These are phyloP conservation scores for Chrysomallon squamiferum DNA, from an alignment of 1,140 invertebrate genomes.

Conservation along the genomic window DNA sequence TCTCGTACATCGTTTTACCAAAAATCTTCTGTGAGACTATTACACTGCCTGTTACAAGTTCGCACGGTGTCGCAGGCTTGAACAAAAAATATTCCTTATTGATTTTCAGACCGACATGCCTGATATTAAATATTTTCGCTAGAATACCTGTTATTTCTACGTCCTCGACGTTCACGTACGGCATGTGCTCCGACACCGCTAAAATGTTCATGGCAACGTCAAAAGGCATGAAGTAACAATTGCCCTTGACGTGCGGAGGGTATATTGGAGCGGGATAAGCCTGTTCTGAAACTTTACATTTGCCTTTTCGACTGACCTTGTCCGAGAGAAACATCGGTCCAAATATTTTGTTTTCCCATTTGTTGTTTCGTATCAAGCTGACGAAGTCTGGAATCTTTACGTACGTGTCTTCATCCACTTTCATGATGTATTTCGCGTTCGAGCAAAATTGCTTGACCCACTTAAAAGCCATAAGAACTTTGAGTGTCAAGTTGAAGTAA, in stretches of 20 bases:
- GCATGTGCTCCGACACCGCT: slow-evolving; percentile 43
- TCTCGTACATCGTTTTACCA: too few species aligned
- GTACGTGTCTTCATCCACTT: slow-evolving; percentile 66
- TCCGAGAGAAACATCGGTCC: not conserved
- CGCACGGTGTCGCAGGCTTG: too few species aligned
- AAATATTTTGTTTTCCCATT: slow-evolving; percentile 4
- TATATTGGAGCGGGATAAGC: not conserved
- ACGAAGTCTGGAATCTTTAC: slow-evolving; percentile 43
- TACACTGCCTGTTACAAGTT: too few species aligned
- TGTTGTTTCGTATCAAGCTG: not conserved
- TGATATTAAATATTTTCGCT: slow-evolving; percentile 37
- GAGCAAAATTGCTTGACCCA: slow-evolving; percentile 74
- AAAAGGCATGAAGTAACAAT: slow-evolving; percentile 47
- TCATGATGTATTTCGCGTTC: slow-evolving; percentile 66
- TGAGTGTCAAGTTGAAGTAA: slow-evolving; percentile 85
- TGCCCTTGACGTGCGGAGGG: slow-evolving; percentile 23
- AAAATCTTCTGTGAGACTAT: too few species aligned
- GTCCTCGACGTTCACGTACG: slow-evolving; percentile 60
- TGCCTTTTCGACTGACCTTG: not conserved
- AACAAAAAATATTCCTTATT: too few species aligned
- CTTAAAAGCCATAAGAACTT: slow-evolving; percentile 82
- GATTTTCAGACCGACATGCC: slow-evolving; percentile 14
- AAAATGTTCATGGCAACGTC: slow-evolving; percentile 33
- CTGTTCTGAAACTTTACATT: not conserved
- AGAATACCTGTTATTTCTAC: slow-evolving; percentile 64